Evolutionary conservation across 2,113 vertebrate genomes (phyloP).

Genomic region (Xiphias gladius): DNA sequence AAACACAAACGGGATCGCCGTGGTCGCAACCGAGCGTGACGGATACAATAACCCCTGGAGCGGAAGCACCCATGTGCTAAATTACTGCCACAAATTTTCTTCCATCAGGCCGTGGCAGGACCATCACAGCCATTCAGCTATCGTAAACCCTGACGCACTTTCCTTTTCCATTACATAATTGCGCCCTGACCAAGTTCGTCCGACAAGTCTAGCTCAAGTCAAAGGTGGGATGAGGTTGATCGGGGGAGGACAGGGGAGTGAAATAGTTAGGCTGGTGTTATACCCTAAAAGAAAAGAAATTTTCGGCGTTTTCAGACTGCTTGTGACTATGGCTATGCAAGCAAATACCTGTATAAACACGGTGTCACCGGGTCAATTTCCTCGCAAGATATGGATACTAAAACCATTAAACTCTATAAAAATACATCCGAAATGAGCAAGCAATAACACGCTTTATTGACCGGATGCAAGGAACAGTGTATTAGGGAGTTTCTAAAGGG

Average conservation of each 20-base stretch:
- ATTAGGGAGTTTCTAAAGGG: too few relatives aligned
- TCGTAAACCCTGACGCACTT: conserved; percentile 47
- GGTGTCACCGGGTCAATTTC: not conserved
- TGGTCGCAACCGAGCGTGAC: conserved; percentile 69
- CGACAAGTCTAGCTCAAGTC: conserved; percentile 46
- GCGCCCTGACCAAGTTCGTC: conserved; percentile 28
- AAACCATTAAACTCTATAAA: not conserved
- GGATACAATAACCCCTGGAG: conserved; percentile 80
- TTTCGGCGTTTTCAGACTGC: not conserved
- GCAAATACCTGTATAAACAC: not conserved
- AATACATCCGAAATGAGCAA: not conserved
- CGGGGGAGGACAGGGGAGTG: not conserved
- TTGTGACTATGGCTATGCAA: not conserved
- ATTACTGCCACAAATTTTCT: conserved; percentile 80
- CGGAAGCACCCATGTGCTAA: conserved; percentile 81
- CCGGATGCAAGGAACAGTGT: not conserved
- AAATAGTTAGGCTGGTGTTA: not conserved
- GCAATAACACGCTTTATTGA: not conserved
- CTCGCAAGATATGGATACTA: not conserved
- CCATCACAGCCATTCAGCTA: conserved; percentile 54
- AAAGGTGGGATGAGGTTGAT: conserved; percentile 45
- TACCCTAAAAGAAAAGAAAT: not conserved
- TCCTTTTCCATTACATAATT: conserved; percentile 66
- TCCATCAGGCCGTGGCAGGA: conserved; percentile 54
- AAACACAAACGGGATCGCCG: conserved; percentile 67